phyloP scores from a whole-genome alignment of 2,888 invertebrate species.

The Apodemia mormo region DNA sequence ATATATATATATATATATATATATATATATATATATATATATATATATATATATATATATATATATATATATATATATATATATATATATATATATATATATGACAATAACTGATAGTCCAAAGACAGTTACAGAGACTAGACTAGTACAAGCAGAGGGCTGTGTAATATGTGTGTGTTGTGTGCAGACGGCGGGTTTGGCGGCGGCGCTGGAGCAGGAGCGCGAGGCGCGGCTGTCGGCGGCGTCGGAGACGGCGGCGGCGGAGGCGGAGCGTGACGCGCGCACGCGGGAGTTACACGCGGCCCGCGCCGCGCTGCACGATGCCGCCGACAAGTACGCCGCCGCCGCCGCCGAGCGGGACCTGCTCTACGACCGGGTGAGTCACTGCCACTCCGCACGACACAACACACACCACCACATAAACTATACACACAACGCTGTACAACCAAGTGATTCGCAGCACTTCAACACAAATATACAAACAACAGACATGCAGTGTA shows the following conservation, averaged over 20 bases:
- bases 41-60: too few species aligned
- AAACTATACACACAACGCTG: neutral
- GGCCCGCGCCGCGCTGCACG: constrained; percentile 65
- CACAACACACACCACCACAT: neutral
- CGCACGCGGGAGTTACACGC: constrained; percentile 65
- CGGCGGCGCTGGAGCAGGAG: constrained; percentile 95
- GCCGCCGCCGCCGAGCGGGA: constrained; percentile 70
- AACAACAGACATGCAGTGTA: too few species aligned
- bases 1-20: too few species aligned
- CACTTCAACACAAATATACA: too few species aligned
- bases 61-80: too few species aligned
- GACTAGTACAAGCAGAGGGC: too few species aligned
- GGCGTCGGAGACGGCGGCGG: constrained; percentile 89
- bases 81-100: too few species aligned
- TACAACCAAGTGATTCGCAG: neutral
- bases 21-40: too few species aligned
- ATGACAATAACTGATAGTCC: too few species aligned
- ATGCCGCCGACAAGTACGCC: constrained; percentile 68
- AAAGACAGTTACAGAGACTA: too few species aligned
- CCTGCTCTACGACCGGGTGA: constrained; percentile 70
- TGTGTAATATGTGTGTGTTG: too few species aligned
- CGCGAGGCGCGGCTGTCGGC: constrained; percentile 91
- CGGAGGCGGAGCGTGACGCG: constrained; percentile 77
- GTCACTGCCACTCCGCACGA: constrained; percentile 32
- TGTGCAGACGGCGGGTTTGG: constrained; percentile 85